Evolutionary conservation across 2,888 invertebrate species (phyloP), one percentile per base, ranked within the genome.

Genomic region (Thereva unica): DNA sequence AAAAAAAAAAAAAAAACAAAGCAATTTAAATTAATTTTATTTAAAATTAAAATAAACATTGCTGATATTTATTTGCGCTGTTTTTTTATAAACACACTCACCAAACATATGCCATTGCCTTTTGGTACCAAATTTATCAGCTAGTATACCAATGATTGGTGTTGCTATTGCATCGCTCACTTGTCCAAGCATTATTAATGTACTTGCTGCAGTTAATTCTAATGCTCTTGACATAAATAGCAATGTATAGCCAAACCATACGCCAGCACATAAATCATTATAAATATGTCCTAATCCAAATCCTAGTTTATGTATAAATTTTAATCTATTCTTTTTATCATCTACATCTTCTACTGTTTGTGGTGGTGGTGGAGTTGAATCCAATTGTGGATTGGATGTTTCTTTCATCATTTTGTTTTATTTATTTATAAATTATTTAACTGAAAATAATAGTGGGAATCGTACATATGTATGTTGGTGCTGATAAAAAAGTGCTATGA

Each of bases 231-330:
- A 86, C 70, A 94, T 88, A 82, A 90, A 97, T 68, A 96, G 87
- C 77, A 97, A 85, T 73, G 94, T 86, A 80, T 96, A 97, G 0
- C 93, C 92, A 82, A 97, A 97, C 96, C 96, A 97, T 88, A 97
- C 91, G 6, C 93, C 91, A 0, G 95, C 94, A 76, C 93, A 94
- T n/a, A 97, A 85, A 78, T 97, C 97, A 83, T 97, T 97, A 78
- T 93, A 87, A 49, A 96, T 87, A 79, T 97, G 96, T 0, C 97
- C 96, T 38, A 94, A 83, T 8, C 87, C 86, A 71, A 82, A 87
- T 35, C 85, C 77, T 12, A 83, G 71, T 73, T 85, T 84, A 73
- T 85, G 84, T 7, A 69, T 37, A 44, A 71, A 70, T 53, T 64
- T 65, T 34, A 73, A 57, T 8, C 23, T 23, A 23, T 23, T 23